Percentiles rank a stretch among this genome's conserved stretches.
phyloP scores from a whole-genome alignment of 2,888 invertebrate species.

The Brenthis ino region DNA sequence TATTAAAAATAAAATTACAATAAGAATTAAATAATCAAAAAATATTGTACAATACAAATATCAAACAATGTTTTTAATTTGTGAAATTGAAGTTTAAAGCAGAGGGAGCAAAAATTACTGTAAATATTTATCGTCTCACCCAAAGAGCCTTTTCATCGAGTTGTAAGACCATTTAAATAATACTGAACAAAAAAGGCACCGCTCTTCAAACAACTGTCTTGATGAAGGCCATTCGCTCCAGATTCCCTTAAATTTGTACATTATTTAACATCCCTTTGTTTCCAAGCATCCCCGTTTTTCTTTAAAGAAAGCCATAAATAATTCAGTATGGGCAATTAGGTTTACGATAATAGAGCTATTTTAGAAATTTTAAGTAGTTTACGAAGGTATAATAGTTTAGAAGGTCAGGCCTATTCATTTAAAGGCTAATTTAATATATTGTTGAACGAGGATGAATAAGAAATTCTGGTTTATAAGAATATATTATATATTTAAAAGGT shows the following conservation, averaged over 20 bases:
- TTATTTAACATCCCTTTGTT: constrained; percentile 42
- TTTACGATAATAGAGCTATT: constrained; percentile 8
- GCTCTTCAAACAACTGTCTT: constrained; percentile 35
- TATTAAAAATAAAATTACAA: neutral
- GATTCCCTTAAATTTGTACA: constrained; percentile 43
- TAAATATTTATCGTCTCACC: constrained; percentile 32
- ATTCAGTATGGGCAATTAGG: constrained; percentile 3
- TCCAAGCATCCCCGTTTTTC: constrained; percentile 25
- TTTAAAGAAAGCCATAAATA: constrained; percentile 23
- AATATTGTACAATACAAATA: constrained; percentile 3
- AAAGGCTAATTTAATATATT: neutral
- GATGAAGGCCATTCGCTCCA: constrained; percentile 41
- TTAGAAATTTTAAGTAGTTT: neutral
- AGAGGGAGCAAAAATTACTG: constrained; percentile 28
- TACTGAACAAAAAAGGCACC: constrained; percentile 41
- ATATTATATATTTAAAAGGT: too few relatives aligned
- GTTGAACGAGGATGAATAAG: too few relatives aligned
- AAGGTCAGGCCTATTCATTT: neutral
- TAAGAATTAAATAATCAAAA: neutral
- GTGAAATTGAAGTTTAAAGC: constrained; percentile 23
- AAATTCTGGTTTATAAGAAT: too few relatives aligned
- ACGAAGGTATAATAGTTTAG: neutral
- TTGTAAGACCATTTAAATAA: constrained; percentile 34
- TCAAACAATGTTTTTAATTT: constrained; percentile 19
- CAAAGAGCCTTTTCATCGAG: constrained; percentile 30